Base-by-base conservation (phyloP, 1,140 invertebrate species). In the Listronotus bonariensis region DNA sequence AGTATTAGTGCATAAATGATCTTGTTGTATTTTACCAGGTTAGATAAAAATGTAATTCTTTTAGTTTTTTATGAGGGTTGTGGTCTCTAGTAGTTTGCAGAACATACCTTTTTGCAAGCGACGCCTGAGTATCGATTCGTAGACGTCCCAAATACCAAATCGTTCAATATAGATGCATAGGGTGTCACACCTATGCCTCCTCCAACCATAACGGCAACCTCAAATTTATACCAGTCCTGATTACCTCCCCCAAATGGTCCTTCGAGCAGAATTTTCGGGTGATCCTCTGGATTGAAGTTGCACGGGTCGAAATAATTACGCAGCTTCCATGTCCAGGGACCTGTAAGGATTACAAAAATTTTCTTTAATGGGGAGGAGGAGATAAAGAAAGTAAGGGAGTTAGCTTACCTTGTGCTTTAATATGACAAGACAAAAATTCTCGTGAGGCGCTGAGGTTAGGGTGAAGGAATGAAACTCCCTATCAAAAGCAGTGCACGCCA, bases 131-230 rank as follows among this genome's bases (percentile, higher is more conserved):
- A 97, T 70, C 94, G 82, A 79, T 97, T 96, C 0, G 94, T 97
- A 4, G 94, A 96, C 0, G 94, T 97, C 7, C 95, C 94, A 77
- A 97, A 97, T 0, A 97, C 95, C 40, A 98, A 84, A 79, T 98
- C 96, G 73, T 97, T 98, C 8, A 99, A 84, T 72, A 99, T 99
- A 1, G 97, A 99, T 2, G 98, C 97, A 74, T 99, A 99, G 0
- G 98, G 98, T 0, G 98, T 99, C 0, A 99, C 97, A 0, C 97
- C 97, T 64, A 99, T 99, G 11, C 97, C 97, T 10, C 96, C 97
- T 0, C 97, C 97, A 2, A 99, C 95, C 93, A 99, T 97, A 6
- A 99, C 95, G 1, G 97, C 97, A 7, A 96, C 92, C 79, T 96
- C 93, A 74, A 96, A 96, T 80, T 97, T 97, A 80, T 98, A 98